phyloP scores from a whole-genome alignment of 1,140 invertebrate species.

The Drosophila varians region DNA sequence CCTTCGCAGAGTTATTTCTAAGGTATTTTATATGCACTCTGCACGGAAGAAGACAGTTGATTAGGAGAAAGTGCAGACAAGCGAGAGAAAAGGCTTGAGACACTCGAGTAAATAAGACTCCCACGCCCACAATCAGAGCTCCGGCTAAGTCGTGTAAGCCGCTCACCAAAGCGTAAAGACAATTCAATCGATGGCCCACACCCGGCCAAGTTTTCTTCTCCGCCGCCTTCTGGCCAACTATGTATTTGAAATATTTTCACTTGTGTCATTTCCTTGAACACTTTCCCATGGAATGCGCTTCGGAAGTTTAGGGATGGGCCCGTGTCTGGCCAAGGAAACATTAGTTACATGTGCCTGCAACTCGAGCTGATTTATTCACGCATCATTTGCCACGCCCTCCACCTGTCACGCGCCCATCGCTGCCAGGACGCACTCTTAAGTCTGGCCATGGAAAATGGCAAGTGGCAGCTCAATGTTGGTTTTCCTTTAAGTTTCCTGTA shows the following conservation, averaged over 20 bases:
- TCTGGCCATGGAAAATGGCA: constrained; percentile 52
- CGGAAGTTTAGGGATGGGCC: constrained; percentile 46
- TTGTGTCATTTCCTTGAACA: constrained; percentile 75
- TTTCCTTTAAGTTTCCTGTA: constrained; percentile 24
- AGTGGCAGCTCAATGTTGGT: constrained; percentile 73
- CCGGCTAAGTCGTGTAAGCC: constrained; percentile 51
- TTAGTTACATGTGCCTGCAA: constrained; percentile 41
- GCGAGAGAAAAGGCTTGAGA: constrained; percentile 39
- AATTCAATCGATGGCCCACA: constrained; percentile 65
- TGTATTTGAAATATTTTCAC: constrained; percentile 76
- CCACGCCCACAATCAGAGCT: constrained; percentile 37
- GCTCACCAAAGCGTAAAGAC: constrained; percentile 65
- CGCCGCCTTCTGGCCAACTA: constrained; percentile 15
- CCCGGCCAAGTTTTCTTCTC: constrained; percentile 16
- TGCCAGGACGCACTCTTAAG: constrained; percentile 56
- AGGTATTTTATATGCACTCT: constrained; percentile 19
- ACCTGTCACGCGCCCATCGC: constrained; percentile 59
- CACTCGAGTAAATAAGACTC: constrained; percentile 20
- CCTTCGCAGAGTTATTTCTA: constrained; percentile 6
- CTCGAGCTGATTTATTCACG: constrained; percentile 45
- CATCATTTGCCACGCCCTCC: constrained; percentile 40
- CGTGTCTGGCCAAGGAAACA: constrained; percentile 39
- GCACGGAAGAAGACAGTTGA: constrained; percentile 26
- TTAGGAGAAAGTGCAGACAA: constrained; percentile 40
- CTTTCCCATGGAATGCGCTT: constrained; percentile 56